These are phyloP conservation scores for Sminthurides bifidus DNA, from an alignment of 1,140 invertebrate species.

Conservation along the genomic window DNA sequence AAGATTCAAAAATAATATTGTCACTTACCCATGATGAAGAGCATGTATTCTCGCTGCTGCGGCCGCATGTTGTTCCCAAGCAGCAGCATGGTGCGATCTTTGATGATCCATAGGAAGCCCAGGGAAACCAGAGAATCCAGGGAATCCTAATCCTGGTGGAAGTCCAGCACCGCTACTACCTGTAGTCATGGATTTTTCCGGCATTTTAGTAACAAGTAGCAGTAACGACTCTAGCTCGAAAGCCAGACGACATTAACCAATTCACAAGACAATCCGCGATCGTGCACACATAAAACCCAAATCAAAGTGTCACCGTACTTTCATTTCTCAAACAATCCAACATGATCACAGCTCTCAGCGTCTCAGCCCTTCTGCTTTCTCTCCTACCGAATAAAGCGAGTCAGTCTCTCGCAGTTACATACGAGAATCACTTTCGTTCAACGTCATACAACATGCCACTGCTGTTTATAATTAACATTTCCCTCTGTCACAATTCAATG, in stretches of 20 bases:
- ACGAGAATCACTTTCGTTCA: too few relatives aligned
- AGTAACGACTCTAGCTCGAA: neutral
- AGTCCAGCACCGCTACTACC: slow-evolving; percentile 22
- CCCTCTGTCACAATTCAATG: too few relatives aligned
- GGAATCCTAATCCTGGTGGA: slow-evolving; percentile 25
- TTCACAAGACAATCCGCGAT: neutral
- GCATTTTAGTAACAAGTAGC: slow-evolving; percentile 15
- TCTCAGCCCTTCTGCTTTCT: too few relatives aligned
- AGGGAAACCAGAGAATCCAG: slow-evolving; percentile 26
- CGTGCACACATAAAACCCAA: neutral
- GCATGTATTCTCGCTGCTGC: slow-evolving; percentile 30
- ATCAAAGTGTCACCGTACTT: neutral
- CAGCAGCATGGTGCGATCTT: slow-evolving; percentile 7
- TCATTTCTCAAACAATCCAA: too few relatives aligned
- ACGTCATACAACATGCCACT: too few relatives aligned
- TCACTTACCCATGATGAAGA: slow-evolving; percentile 30
- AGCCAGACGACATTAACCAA: neutral
- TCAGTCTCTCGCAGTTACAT: too few relatives aligned
- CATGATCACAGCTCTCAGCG: too few relatives aligned
- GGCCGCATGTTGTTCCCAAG: slow-evolving; percentile 29
- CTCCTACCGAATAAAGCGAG: too few relatives aligned
- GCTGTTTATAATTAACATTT: too few relatives aligned
- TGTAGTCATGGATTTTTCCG: slow-evolving; percentile 29
- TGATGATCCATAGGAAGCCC: slow-evolving; percentile 27
- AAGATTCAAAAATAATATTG: too few relatives aligned